These are phyloP conservation scores for Salvelinus namaycush DNA, from an alignment of 2,113 vertebrate genomes.

Conservation along the genomic window DNA sequence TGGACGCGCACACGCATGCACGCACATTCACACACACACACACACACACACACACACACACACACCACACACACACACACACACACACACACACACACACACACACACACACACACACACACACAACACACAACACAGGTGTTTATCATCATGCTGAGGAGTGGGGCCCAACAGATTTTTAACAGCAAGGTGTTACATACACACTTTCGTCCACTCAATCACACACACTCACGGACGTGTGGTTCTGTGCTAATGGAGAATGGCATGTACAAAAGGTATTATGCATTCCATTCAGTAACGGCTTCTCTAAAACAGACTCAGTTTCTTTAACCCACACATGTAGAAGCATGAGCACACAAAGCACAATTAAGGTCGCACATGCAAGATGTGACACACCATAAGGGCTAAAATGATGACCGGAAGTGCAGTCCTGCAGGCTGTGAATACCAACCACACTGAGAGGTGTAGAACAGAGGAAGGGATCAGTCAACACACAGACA, in stretches of 20 bases:
- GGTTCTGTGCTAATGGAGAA: too few species aligned
- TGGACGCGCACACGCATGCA: background rate
- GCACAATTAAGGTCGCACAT: conserved; percentile 18
- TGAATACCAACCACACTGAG: background rate
- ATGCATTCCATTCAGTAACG: too few species aligned
- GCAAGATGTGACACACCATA: conserved; percentile 8
- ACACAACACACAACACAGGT: background rate
- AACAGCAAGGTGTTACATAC: conserved; percentile 20
- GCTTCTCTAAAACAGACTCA: too few species aligned
- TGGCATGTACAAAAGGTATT: too few species aligned
- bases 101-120: background rate
- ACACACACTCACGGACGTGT: conserved; percentile 1
- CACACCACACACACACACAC: conserved; percentile 4
- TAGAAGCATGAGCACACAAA: conserved; percentile 8
- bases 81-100: conserved; percentile 6
- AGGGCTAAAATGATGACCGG: conserved; percentile 45
- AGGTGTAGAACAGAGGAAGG: conserved; percentile 51
- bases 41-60: too few species aligned
- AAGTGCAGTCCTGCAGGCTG: conserved; percentile 32
- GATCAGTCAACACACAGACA: conserved; percentile 65
- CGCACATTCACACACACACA: too few species aligned
- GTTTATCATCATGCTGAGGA: too few species aligned
- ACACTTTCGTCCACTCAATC: background rate
- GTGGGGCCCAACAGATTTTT: conserved; percentile 31
- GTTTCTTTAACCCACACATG: background rate